Evolutionary conservation across 2,888 invertebrate species (phyloP).

Genomic region (Tachystola acroxantha): DNA sequence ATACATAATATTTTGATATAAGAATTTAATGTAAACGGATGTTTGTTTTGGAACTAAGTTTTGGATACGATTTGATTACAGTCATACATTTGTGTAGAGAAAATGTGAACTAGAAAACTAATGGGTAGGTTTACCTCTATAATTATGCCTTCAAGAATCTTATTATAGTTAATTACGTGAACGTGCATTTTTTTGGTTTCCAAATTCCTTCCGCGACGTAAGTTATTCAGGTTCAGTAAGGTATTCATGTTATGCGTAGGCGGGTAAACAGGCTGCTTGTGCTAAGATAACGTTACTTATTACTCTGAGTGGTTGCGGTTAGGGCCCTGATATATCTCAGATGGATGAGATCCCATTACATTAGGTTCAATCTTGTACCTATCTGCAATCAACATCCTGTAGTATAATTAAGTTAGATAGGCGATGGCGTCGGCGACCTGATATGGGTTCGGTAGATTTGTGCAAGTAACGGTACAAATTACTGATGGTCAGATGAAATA

Average conservation of each 20-base stretch:
- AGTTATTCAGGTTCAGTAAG: background rate
- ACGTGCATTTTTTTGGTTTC: background rate
- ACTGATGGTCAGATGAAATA: conserved; percentile 9
- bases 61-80: no score
- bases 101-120: no score
- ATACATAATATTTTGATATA: no score
- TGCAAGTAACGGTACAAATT: conserved; percentile 31
- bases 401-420: conserved; percentile 20
- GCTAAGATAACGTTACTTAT: conserved; percentile 6
- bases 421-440: conserved; percentile 12
- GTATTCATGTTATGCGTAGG: conserved; percentile 4
- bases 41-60: no score
- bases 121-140: no score
- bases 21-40: no score
- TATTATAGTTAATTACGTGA: background rate
- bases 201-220: background rate
- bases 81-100: no score
- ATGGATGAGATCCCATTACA: conserved; percentile 10
- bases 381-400: conserved; percentile 15
- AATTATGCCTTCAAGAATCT: background rate
- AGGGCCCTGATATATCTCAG: background rate
- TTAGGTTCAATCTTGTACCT: conserved; percentile 15
- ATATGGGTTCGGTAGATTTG: conserved; percentile 24
- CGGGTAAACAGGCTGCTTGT: background rate
- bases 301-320: conserved; percentile 3